These are phyloP conservation scores for Falco peregrinus DNA, from an alignment of 2,797 vertebrate genomes.

Conservation along the genomic window DNA sequence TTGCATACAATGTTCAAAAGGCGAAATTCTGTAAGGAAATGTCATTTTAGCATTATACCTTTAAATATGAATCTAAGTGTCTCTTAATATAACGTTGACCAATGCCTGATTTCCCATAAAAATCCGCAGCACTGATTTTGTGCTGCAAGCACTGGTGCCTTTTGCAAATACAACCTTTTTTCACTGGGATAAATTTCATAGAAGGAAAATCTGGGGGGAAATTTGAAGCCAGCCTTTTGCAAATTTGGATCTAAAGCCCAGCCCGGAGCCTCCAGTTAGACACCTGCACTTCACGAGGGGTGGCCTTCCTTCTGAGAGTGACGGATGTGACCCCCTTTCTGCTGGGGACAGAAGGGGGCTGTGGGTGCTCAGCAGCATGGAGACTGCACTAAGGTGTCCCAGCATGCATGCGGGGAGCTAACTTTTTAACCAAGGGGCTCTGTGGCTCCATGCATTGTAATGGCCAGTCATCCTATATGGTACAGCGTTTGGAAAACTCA, in stretches of 20 bases:
- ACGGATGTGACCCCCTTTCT: background rate
- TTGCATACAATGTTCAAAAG: background rate
- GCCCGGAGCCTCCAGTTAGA: background rate
- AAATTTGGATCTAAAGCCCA: background rate
- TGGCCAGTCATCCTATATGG: background rate
- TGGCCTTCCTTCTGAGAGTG: background rate
- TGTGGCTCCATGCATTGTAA: accelerated
- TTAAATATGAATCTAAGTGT: background rate
- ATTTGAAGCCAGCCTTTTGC: background rate
- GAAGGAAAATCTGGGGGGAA: background rate
- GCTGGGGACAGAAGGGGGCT: background rate
- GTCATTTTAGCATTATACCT: background rate
- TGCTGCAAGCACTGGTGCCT: background rate
- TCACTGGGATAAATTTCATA: background rate
- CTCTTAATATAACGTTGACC: background rate
- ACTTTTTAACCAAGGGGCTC: background rate
- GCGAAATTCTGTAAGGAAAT: background rate
- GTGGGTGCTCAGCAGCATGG: background rate
- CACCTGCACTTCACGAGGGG: background rate
- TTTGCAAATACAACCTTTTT: background rate
- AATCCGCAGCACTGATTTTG: background rate
- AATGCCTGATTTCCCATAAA: background rate
- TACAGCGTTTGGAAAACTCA: background rate
- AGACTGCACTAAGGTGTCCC: background rate
- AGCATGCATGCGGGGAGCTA: background rate